Conservation (phyloP, 2,888 invertebrate species). For the Spodoptera littoralis region DNA sequence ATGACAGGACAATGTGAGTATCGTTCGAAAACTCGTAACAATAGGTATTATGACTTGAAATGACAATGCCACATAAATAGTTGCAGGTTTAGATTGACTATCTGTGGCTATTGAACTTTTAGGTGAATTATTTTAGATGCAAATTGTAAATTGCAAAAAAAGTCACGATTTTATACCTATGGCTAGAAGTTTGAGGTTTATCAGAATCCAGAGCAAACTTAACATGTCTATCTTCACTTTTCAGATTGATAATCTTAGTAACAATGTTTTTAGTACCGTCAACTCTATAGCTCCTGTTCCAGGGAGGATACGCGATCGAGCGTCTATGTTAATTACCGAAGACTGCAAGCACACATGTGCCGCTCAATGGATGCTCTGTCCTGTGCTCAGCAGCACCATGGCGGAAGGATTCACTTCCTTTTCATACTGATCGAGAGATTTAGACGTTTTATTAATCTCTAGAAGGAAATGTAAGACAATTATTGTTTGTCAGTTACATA, state of each 20-base stretch:
- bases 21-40: conserved; percentile 15
- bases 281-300: conserved; percentile 68
- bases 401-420: conserved; percentile 58
- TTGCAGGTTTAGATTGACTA: conserved; percentile 38
- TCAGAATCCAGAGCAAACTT: too few relatives aligned
- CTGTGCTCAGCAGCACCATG: conserved; percentile 25
- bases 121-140: too few relatives aligned
- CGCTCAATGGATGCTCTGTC: conserved; percentile 61
- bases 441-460: conserved; percentile 2
- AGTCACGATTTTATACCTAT: too few relatives aligned
- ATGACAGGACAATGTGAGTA: conserved; percentile 32
- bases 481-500: too few relatives aligned
- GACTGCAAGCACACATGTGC: conserved; percentile 73
- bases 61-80: conserved; percentile 44
- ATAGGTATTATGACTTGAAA: conserved; percentile 15
- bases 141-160: too few relatives aligned
- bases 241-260: too few relatives aligned
- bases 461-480: too few relatives aligned
- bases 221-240: too few relatives aligned
- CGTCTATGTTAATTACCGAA: conserved; percentile 86
- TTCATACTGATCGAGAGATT: conserved; percentile 30
- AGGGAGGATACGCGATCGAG: conserved; percentile 76
- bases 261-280: neutral
- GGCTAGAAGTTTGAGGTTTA: too few relatives aligned
- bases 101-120: conserved; percentile 2